Base-by-base conservation (phyloP, 1,140 invertebrate genomes). In the Linepithema humile region DNA sequence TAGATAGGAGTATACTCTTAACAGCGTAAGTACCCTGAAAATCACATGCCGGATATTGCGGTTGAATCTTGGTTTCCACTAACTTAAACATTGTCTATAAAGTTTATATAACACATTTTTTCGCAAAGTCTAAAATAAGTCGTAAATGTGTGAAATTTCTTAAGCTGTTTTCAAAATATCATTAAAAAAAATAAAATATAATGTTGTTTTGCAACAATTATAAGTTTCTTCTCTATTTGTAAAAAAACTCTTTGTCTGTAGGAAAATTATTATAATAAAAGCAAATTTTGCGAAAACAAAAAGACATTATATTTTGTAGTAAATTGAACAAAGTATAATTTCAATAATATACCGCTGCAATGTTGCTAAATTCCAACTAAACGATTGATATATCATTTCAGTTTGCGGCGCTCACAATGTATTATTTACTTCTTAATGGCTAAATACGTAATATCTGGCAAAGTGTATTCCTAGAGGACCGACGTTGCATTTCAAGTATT, bases 391-490 rank as follows among this genome's bases (percentile, higher is more conserved):
- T 38, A 53, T 77, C 67, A 35, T 50, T 65, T 50, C 32, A 38
- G 38, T 15, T 48, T 23, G 2, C 3, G 9, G 17, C n/a, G n/a
- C n/a, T n/a, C 38, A 45, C 3, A 43, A 17, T 7, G n/a, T 32
- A 40, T 2, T 40, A 1, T 17, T 17, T 45, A 45, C 2, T 3
- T 67, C 40, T 20, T 48, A 7, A 15, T 43, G 45, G 15, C 5
- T 26, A 3, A 29, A n/a, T 23, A 38, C 6, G 32, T n/a, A 17
- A 9, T 23, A 70, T 55, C 12, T 32, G 50, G 3, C 38, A 40
- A 80, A 38, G 2, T 20, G 9, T 70, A 70, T 80, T 67, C 64
- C 64, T 80, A 12, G 35, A 40, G 23, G 75, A 70, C n/a, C 17
- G 12, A 40, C 64, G 26, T 69, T 57, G 7, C 75, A 55, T 80